These are phyloP conservation scores for Pagetopsis macropterus DNA, from an alignment of 2,797 vertebrate genomes.

Conservation along the genomic window DNA sequence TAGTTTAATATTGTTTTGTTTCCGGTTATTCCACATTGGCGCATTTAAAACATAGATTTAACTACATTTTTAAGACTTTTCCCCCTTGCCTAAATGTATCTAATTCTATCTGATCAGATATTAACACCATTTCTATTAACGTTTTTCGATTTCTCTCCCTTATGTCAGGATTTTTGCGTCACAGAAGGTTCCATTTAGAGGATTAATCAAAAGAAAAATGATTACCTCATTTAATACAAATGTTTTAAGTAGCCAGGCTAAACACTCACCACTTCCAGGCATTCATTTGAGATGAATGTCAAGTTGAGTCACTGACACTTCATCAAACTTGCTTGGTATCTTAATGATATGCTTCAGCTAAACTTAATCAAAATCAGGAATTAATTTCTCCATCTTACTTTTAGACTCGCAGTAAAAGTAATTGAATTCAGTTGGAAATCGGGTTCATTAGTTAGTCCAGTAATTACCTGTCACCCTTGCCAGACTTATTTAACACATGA, in stretches of 20 bases:
- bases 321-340: constrained; percentile 1
- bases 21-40: too few relatives aligned
- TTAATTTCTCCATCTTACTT: background rate
- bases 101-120: background rate
- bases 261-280: background rate
- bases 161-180: background rate
- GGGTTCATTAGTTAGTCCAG: background rate
- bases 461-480: constrained; percentile 10
- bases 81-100: background rate
- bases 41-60: too few relatives aligned
- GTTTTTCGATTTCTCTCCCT: background rate
- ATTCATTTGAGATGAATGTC: constrained; percentile 18
- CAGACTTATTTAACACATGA: constrained; percentile 23
- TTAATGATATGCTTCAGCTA: constrained; percentile 18
- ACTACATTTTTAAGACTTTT: too few relatives aligned
- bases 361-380: constrained; percentile 10
- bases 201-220: background rate
- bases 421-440: background rate
- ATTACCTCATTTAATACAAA: background rate
- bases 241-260: background rate
- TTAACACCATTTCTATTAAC: too few relatives aligned
- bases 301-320: constrained; percentile 10
- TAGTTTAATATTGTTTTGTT: background rate
- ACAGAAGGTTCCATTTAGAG: background rate
- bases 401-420: background rate